A percentile compares a stretch with the other conserved stretches of the same genome.
Conservation (phyloP, 1,140 invertebrate species). For the Cecropterus lyciades region DNA sequence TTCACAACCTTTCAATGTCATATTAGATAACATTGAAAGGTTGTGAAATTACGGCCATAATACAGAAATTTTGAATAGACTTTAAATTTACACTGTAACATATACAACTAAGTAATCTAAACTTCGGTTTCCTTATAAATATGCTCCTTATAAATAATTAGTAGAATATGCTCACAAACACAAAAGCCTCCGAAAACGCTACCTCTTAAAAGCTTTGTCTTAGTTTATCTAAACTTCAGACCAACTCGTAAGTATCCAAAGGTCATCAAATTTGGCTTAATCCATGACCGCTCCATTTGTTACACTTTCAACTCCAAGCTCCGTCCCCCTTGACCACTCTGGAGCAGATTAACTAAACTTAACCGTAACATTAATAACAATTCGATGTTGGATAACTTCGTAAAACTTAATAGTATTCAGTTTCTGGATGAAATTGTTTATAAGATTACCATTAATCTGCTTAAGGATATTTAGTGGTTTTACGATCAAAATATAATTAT, state of each 20-base stretch:
- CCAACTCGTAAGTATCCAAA: background rate
- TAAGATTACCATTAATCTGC: background rate
- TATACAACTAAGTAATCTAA: too few relatives aligned
- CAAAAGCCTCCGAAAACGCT: background rate
- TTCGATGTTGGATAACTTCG: constrained; percentile 21
- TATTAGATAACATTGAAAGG: too few relatives aligned
- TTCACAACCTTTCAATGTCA: too few relatives aligned
- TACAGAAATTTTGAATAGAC: too few relatives aligned
- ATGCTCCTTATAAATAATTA: too few relatives aligned
- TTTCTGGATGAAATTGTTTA: constrained; percentile 32
- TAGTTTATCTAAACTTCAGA: background rate
- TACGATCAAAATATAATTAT: too few relatives aligned
- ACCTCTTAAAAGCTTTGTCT: background rate
- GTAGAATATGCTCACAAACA: background rate
- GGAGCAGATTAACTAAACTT: constrained; percentile 50
- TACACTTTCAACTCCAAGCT: constrained; percentile 39
- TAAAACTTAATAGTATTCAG: constrained; percentile 9
- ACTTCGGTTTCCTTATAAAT: too few relatives aligned
- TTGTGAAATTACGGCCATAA: too few relatives aligned
- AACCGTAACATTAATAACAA: constrained; percentile 23
- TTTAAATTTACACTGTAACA: too few relatives aligned
- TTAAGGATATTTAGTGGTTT: background rate
- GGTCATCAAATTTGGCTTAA: constrained; percentile 10
- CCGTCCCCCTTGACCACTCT: constrained; percentile 43
- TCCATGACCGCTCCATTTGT: constrained; percentile 40